A percentile compares a stretch with the other conserved stretches of the same genome.
phyloP scores from a whole-genome alignment of 2,113 vertebrate species.

The Onychostruthus taczanowskii region DNA sequence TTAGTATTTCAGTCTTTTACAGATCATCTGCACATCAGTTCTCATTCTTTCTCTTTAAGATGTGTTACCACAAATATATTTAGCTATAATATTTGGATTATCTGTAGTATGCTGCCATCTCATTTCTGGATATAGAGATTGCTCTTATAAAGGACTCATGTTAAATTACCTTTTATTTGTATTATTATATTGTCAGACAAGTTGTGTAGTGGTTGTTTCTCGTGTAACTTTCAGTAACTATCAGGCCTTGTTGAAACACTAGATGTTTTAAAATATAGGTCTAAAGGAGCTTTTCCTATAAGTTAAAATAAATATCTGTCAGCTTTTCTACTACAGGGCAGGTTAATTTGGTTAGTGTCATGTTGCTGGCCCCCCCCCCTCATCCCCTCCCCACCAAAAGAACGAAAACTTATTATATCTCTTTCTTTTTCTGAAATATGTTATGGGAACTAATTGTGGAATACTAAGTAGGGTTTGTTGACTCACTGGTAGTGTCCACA shows the following conservation, averaged over 20 bases:
- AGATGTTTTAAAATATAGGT: neutral
- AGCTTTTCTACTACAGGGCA: neutral
- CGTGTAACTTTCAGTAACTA: neutral
- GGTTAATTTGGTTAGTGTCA: neutral
- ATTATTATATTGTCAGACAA: neutral
- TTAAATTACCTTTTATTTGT: neutral
- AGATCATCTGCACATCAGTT: neutral
- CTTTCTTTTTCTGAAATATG: neutral
- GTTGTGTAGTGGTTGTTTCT: neutral
- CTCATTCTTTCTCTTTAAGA: slow-evolving; percentile 1
- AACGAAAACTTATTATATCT: neutral
- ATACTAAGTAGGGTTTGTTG: neutral
- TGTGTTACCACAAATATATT: neutral
- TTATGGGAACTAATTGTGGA: neutral
- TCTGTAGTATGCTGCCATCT: neutral
- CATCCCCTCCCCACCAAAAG: fast-evolving
- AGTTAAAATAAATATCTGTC: neutral
- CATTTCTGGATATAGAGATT: neutral
- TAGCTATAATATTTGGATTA: neutral
- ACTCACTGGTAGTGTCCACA: neutral
- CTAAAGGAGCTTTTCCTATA: neutral
- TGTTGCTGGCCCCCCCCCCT: neutral
- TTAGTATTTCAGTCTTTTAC: slow-evolving; percentile 16
- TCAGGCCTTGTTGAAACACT: neutral
- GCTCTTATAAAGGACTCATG: neutral